Conservation (phyloP, 2,113 vertebrate species). For the Pristiophorus japonicus region DNA sequence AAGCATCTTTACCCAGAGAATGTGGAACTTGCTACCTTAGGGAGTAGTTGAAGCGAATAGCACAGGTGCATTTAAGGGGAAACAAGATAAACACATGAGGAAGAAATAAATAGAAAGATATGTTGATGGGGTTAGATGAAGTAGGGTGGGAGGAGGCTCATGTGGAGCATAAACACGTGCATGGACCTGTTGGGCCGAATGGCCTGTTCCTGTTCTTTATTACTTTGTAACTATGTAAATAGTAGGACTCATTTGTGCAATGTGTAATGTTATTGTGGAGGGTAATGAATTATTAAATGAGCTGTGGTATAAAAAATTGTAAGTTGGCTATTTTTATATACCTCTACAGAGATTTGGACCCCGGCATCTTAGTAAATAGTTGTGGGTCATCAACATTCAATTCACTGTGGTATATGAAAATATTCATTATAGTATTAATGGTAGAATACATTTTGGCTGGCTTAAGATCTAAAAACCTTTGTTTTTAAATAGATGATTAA, state of each 20-base stretch:
- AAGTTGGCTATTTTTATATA: background rate
- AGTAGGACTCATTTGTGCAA: background rate
- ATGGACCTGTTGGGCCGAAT: background rate
- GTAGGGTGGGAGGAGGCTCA: background rate
- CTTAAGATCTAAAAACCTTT: background rate
- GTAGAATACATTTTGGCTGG: background rate
- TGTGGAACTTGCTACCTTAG: background rate
- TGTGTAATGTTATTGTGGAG: background rate
- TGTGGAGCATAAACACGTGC: background rate
- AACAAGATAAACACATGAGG: background rate
- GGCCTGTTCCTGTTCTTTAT: background rate
- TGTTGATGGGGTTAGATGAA: background rate
- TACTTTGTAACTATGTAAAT: background rate
- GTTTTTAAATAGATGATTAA: conserved; percentile 49
- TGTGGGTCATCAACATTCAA: background rate
- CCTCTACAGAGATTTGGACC: background rate
- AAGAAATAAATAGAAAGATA: background rate
- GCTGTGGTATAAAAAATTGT: background rate
- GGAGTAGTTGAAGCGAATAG: background rate
- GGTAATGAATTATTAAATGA: background rate
- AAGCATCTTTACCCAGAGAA: background rate
- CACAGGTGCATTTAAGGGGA: background rate
- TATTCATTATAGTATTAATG: no score
- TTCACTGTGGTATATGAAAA: no score
- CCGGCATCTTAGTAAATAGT: background rate